Conservation (phyloP, 1,140 invertebrate genomes). For the Matsumurasca onukii region DNA sequence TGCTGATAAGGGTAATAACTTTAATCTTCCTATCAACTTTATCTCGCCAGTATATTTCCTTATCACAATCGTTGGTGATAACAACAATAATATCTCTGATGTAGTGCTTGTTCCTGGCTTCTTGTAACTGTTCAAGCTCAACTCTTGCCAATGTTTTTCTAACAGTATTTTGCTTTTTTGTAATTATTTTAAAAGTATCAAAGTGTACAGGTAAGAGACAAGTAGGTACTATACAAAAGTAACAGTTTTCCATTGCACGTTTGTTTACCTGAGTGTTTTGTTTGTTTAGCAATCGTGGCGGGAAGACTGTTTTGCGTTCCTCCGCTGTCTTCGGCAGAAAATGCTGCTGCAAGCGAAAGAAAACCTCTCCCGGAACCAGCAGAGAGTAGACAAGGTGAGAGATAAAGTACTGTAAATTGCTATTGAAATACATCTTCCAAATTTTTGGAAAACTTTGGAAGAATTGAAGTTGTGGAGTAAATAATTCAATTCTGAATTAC, state of each 20-base stretch:
- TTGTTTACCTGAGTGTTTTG: no score
- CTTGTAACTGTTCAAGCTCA: no score
- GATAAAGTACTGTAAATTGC: no score
- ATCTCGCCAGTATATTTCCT: conserved; percentile 9
- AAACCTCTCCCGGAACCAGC: conserved; percentile 45
- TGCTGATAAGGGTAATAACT: conserved; percentile 14
- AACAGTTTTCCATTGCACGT: no score
- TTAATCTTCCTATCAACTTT: conserved; percentile 19
- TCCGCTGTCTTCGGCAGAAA: conserved; percentile 49
- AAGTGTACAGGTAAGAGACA: no score
- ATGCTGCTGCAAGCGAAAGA: conserved; percentile 44
- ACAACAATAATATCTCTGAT: conserved; percentile 1
- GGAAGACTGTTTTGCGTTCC: conserved; percentile 54
- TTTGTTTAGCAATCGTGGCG: conserved; percentile 50
- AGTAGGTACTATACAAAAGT: no score
- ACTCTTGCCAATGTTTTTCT: no score
- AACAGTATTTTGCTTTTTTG: neutral
- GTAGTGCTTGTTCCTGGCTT: neutral
- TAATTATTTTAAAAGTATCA: no score
- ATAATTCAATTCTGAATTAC: no score
- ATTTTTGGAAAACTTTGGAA: no score
- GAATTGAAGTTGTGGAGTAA: no score
- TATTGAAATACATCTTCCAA: no score
- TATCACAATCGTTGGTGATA: conserved; percentile 9
- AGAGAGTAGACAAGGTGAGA: conserved; percentile 50